Evolutionary conservation across 1,140 invertebrate species (phyloP), one percentile per base, ranked within the genome.

Genomic region (Lanistes nyassanus): DNA sequence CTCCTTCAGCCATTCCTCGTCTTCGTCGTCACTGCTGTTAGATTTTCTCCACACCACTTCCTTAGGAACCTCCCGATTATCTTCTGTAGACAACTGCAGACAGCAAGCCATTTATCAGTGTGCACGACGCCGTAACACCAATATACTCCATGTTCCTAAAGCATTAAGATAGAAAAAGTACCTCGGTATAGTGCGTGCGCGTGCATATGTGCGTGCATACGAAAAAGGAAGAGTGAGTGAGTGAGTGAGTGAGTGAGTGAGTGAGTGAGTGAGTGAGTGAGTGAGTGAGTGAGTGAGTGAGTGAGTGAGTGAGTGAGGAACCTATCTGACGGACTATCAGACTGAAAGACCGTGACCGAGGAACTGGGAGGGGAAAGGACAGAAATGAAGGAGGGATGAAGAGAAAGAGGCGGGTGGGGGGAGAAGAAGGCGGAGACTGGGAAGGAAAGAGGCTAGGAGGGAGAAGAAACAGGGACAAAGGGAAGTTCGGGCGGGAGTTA

Each of bases 221-320:
- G 62, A 19, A 29, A 29, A 5, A 34, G 62, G 11, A 29, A 21
- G 62, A 34, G 62, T 2, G 31, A 23, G 39, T 42, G 39, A 42
- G 39, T 42, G 39, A 42, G 60, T 34, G 60, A 31, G 60, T 64
- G 60, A 64, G 23, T 31, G 29, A 64, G 21, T 64, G 60, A 64
- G 29, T 64, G 60, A 64, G 60, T 36, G 60, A 64, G 29, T 64
- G 60, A 64, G 60, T 31, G 36, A 64, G 29, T 64, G 60, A 64
- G 60, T 64, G 60, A 64, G 19, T 19, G 36, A n/a, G 29, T 31
- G 60, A 64, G 21, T 64, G 60, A 64, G 60, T 64, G 60, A 64
- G 60, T 64, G 60, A 64, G 60, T 64, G 60, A 64, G 60, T 64
- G 60, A 64, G 60, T 64, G 60, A 64, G 60, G 16, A 34, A 64